Percentiles rank a stretch among this genome's conserved stretches.
phyloP scores from a whole-genome alignment of 2,113 vertebrate genomes.

The Odobenus rosmarus region DNA sequence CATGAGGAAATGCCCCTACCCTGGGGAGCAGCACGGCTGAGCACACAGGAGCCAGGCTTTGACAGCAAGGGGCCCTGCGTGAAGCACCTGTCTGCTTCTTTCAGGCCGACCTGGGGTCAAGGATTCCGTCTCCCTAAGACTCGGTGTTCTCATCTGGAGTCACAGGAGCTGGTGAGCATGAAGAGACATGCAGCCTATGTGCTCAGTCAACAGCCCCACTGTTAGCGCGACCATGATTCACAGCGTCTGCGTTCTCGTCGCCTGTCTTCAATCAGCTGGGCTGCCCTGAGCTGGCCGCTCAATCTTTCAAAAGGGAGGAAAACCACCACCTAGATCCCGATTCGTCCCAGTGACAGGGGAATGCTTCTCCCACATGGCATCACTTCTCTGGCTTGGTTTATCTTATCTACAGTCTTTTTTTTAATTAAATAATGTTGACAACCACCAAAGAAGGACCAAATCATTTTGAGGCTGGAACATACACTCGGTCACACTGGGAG shows the following conservation, averaged over 20 bases:
- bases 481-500: accelerated
- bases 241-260: accelerated
- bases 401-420: background rate
- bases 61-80: accelerated
- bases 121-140: background rate
- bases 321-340: accelerated
- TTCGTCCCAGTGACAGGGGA: background rate
- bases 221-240: accelerated
- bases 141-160: background rate
- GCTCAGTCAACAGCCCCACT: background rate
- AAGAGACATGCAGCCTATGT: background rate
- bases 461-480: background rate
- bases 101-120: background rate
- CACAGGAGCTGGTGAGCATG: accelerated
- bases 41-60: background rate
- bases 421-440: background rate
- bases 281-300: background rate
- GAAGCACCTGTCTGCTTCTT: background rate
- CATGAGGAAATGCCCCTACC: background rate
- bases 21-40: accelerated
- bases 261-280: background rate
- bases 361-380: accelerated
- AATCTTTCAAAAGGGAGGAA: background rate
- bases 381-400: background rate
- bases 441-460: background rate